Evolutionary conservation across 1,140 invertebrate genomes (phyloP).

Genomic region (Drosophila nasuta): DNA sequence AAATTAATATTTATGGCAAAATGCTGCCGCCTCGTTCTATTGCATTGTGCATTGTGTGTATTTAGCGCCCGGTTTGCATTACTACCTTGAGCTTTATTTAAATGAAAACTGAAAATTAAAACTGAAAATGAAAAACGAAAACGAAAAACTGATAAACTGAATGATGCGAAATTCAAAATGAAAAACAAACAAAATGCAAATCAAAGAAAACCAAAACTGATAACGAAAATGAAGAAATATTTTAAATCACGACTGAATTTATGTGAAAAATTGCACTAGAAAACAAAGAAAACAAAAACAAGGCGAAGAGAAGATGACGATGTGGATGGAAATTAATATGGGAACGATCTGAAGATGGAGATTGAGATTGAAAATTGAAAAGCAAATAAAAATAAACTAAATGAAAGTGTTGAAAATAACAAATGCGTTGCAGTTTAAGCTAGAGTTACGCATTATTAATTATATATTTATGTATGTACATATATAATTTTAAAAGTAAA

Average conservation of each 20-base stretch:
- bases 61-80: conserved; percentile 58
- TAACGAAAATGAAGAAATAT: conserved; percentile 30
- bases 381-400: conserved; percentile 27
- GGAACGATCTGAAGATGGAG: too few species aligned
- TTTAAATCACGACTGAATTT: conserved; percentile 82
- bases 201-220: conserved; percentile 34
- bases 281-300: conserved; percentile 11
- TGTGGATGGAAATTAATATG: not conserved
- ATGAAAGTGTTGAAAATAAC: conserved; percentile 14
- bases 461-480: conserved; percentile 45
- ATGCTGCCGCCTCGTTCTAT: conserved; percentile 15
- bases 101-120: conserved; percentile 29
- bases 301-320: conserved; percentile 16
- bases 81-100: conserved; percentile 77
- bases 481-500: conserved; percentile 78
- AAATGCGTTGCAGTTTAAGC: conserved; percentile 62
- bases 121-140: conserved; percentile 38
- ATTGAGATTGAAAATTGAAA: not conserved
- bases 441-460: conserved; percentile 60
- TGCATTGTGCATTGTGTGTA: conserved; percentile 18
- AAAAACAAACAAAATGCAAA: conserved; percentile 14
- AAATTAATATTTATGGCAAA: conserved; percentile 15
- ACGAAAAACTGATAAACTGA: not conserved
- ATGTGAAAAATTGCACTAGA: conserved; percentile 74
- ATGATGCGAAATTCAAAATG: too few species aligned